These are phyloP conservation scores for Neostethus bicornis DNA, from an alignment of 2,797 vertebrate species.

Conservation along the genomic window DNA sequence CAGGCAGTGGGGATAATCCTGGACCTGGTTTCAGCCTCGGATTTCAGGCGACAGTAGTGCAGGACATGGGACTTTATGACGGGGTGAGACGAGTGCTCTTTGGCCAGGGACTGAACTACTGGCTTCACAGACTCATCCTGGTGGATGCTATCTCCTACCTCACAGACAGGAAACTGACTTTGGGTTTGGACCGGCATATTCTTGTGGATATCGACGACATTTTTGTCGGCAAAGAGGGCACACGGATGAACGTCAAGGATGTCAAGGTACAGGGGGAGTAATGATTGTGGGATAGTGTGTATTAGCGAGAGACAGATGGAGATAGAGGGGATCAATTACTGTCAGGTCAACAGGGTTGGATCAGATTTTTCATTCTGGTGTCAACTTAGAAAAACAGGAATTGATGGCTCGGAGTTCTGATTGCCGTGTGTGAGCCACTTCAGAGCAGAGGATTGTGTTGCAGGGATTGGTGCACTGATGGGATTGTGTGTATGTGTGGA, in stretches of 20 bases:
- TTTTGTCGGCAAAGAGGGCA: constrained; percentile 98
- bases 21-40: constrained; percentile 61
- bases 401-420: constrained; percentile 29
- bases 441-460: constrained; percentile 24
- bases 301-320: constrained; percentile 7
- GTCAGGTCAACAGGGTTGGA: constrained; percentile 14
- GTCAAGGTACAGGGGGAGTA: constrained; percentile 88
- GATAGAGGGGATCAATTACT: constrained; percentile 15
- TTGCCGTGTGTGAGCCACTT: constrained; percentile 21
- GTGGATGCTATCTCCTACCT: constrained; percentile 94
- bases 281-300: constrained; percentile 27
- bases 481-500: constrained; percentile 20
- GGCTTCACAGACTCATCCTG: constrained; percentile 95
- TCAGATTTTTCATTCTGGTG: constrained; percentile 19
- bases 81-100: constrained; percentile 95
- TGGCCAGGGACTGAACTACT: constrained; percentile 94
- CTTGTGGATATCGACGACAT: constrained; percentile 98
- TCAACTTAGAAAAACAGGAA: constrained; percentile 24
- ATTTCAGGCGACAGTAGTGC: constrained; percentile 88
- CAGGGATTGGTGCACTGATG: not conserved
- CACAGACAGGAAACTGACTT: constrained; percentile 87
- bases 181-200: constrained; percentile 92
- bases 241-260: constrained; percentile 93
- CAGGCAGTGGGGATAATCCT: constrained; percentile 69
- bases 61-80: constrained; percentile 93